A percentile compares a stretch with the other conserved stretches of the same genome.
phyloP scores from a whole-genome alignment of 1,140 invertebrate genomes.

The Hylaeus anthracinus region DNA sequence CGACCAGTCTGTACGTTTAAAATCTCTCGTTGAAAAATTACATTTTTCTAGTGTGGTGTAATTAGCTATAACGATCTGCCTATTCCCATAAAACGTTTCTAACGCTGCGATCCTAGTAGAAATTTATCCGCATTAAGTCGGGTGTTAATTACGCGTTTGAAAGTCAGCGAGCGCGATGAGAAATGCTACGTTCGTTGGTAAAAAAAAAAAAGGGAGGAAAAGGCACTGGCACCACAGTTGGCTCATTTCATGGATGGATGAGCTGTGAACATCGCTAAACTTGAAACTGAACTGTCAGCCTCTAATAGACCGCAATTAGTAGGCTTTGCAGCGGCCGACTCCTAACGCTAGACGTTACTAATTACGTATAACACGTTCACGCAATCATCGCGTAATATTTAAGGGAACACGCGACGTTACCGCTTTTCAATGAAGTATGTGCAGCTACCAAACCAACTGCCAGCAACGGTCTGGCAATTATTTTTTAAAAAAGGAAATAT shows the following conservation, averaged over 20 bases:
- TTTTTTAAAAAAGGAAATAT: background rate
- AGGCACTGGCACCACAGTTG: conserved; percentile 15
- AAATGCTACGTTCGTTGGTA: conserved; percentile 6
- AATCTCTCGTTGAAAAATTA: background rate
- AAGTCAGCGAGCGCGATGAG: conserved; percentile 22
- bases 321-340: conserved; percentile 6
- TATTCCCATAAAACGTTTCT: background rate
- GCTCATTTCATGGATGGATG: conserved; percentile 7
- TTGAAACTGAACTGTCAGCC: conserved; percentile 20
- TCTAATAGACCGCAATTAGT: conserved; percentile 42
- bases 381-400: background rate
- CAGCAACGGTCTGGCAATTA: background rate
- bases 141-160: conserved; percentile 46
- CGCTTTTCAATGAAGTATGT: no score
- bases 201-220: background rate
- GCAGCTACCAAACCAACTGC: no score
- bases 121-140: background rate
- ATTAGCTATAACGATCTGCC: background rate
- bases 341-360: conserved; percentile 4
- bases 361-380: conserved; percentile 28
- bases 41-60: background rate
- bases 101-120: background rate
- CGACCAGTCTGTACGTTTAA: background rate
- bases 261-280: conserved; percentile 16
- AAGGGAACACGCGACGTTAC: no score